Evolutionary conservation across 2,113 vertebrate species (phyloP).

Genomic region (Cardinalis cardinalis): DNA sequence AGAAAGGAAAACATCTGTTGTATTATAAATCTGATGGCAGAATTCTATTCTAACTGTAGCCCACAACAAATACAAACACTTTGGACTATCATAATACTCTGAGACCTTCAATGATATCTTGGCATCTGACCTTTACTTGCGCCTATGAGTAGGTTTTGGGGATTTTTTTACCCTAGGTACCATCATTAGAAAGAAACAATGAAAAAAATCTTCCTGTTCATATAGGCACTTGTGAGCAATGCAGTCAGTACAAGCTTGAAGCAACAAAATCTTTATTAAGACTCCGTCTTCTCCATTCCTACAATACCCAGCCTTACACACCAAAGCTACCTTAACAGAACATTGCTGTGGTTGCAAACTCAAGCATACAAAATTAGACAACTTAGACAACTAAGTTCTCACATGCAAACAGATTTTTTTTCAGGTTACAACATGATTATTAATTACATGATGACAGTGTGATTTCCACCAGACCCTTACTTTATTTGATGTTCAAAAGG

Average conservation of each 20-base stretch:
- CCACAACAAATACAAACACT: not conserved
- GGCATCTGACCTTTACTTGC: not conserved
- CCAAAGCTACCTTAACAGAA: not conserved
- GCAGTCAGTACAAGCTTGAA: not conserved
- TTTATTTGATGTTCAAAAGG: not conserved
- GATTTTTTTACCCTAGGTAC: not conserved
- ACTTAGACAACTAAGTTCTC: not conserved
- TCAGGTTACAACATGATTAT: not conserved
- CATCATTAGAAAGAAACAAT: not conserved
- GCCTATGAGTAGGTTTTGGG: not conserved
- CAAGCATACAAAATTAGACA: not conserved
- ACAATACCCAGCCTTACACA: not conserved
- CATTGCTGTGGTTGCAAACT: not conserved
- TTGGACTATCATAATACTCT: not conserved
- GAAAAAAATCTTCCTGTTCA: not conserved
- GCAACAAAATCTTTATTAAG: not conserved
- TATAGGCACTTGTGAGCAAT: not conserved
- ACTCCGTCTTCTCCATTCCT: not conserved
- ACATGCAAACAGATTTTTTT: not conserved
- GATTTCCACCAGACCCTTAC: not conserved
- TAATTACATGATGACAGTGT: not conserved
- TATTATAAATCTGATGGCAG: not conserved
- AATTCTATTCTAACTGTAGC: not conserved
- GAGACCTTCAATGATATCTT: not conserved
- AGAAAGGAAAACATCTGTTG: not conserved